phyloP scores from a whole-genome alignment of 2,888 invertebrate genomes.

The Sisyra terminalis region DNA sequence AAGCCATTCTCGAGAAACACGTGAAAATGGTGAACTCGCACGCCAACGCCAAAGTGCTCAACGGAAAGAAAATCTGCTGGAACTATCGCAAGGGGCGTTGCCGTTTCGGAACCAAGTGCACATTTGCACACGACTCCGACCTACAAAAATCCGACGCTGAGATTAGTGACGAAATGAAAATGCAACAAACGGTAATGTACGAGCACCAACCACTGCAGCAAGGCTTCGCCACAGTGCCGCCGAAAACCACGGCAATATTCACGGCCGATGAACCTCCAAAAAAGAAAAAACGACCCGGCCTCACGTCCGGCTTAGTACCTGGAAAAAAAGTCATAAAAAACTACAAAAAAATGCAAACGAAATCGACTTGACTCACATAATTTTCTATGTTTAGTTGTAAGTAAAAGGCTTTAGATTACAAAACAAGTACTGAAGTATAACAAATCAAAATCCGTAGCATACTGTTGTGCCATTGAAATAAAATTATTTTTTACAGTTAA shows the following conservation, averaged over 20 bases:
- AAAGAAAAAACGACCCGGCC: conserved; percentile 61
- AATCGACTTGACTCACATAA: no score
- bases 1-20: conserved; percentile 75
- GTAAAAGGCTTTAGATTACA: no score
- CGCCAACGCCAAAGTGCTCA: conserved; percentile 59
- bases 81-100: conserved; percentile 81
- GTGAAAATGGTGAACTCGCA: conserved; percentile 76
- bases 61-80: conserved; percentile 84
- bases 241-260: no score
- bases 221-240: no score
- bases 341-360: conserved; percentile 28
- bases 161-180: conserved; percentile 34
- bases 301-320: conserved; percentile 59
- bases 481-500: no score
- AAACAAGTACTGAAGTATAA: no score
- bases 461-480: no score
- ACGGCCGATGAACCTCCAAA: conserved; percentile 12
- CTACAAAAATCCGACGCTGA: conserved; percentile 46
- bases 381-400: no score
- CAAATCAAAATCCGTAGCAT: no score
- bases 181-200: conserved; percentile 24
- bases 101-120: conserved; percentile 81
- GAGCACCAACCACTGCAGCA: conserved; percentile 17
- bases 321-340: conserved; percentile 74
- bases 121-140: conserved; percentile 82